phyloP scores from a whole-genome alignment of 2,113 vertebrate genomes.

The Cephalopterus ornatus region DNA sequence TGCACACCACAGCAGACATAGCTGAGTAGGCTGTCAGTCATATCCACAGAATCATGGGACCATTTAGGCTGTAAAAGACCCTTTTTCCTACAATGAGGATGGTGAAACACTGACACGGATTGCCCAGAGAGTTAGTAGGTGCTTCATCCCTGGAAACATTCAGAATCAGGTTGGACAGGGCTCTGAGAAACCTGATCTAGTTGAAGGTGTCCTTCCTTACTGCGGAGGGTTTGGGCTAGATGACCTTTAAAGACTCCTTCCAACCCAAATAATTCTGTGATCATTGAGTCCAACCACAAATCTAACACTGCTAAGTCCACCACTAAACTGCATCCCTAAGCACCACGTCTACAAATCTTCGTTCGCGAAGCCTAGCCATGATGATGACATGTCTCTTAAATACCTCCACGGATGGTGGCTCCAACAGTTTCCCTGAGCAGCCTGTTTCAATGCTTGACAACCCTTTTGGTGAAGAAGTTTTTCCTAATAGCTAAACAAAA shows the following conservation, averaged over 20 bases:
- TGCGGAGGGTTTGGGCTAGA: background rate
- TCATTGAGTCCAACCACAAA: background rate
- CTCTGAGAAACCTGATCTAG: background rate
- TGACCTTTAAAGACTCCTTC: background rate
- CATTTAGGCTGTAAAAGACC: background rate
- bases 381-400: too few relatives aligned
- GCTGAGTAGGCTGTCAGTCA: background rate
- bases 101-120: background rate
- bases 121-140: background rate
- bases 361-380: too few relatives aligned
- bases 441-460: background rate
- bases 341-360: fast-evolving
- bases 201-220: background rate
- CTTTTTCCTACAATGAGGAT: background rate
- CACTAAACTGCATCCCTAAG: background rate
- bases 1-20: background rate
- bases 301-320: background rate
- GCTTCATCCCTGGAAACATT: background rate
- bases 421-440: background rate
- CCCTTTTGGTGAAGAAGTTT: background rate
- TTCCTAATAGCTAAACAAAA: background rate
- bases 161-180: background rate
- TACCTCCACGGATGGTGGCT: background rate
- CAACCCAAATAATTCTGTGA: background rate
- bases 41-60: background rate